Conservation (phyloP, 2,113 vertebrate genomes). For the Saccopteryx leptura region DNA sequence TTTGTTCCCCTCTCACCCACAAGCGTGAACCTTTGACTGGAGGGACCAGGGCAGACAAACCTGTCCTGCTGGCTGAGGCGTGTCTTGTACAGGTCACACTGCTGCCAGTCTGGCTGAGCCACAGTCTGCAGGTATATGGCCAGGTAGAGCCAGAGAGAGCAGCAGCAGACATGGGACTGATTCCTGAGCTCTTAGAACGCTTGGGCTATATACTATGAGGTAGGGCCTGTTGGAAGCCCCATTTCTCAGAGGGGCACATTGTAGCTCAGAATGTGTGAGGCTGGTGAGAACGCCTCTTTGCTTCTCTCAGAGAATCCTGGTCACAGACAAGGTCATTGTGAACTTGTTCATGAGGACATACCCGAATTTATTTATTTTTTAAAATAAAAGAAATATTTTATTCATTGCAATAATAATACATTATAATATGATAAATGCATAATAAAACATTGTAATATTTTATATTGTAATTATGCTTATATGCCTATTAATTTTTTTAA, state of each 20-base stretch:
- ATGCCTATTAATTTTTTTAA: no score
- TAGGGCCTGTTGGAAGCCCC: not conserved
- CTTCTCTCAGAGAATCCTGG: not conserved
- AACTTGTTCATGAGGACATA: not conserved
- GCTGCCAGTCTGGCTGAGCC: not conserved
- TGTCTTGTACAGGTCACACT: not conserved
- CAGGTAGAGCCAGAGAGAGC: not conserved
- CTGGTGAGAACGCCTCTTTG: not conserved
- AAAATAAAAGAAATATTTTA: no score
- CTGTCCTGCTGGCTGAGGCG: slow-evolving; percentile 1
- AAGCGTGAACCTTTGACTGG: not conserved
- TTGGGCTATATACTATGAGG: not conserved
- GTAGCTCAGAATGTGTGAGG: not conserved
- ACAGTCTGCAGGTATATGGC: not conserved
- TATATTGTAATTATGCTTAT: no score
- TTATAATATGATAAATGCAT: no score
- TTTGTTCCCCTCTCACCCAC: slow-evolving; percentile 60
- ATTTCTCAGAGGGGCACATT: not conserved
- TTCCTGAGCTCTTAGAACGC: not conserved
- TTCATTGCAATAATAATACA: no score
- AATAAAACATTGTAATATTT: no score
- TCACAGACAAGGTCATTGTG: not conserved
- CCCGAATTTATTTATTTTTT: not conserved
- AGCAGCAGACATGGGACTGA: not conserved
- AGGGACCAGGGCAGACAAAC: slow-evolving; percentile 3